Percentiles rank a stretch among this genome's conserved stretches.
Evolutionary conservation across 1,140 invertebrate genomes (phyloP).

Genomic region (Manduca sexta): DNA sequence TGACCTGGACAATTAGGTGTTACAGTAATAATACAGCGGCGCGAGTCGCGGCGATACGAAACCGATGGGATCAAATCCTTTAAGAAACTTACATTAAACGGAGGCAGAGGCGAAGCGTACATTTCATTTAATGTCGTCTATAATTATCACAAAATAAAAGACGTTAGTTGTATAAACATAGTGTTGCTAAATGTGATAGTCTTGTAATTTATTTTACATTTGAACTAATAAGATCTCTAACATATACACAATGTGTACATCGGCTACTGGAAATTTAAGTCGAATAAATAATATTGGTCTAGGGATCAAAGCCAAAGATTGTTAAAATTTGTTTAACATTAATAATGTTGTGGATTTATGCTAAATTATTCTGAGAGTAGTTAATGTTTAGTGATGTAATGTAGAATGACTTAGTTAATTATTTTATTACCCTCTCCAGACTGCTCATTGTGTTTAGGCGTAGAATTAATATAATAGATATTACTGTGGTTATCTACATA

Average conservation of each 20-base stretch:
- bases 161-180: constrained; percentile 68
- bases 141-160: constrained; percentile 57
- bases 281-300: constrained; percentile 70
- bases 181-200: constrained; percentile 71
- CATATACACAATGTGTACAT: constrained; percentile 53
- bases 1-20: constrained; percentile 62
- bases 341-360: constrained; percentile 72
- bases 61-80: constrained; percentile 75
- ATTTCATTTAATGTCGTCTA: constrained; percentile 54
- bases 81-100: constrained; percentile 71
- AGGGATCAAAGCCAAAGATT: constrained; percentile 80
- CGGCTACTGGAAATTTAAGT: constrained; percentile 57
- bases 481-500: constrained; percentile 57
- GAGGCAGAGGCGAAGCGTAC: constrained; percentile 50
- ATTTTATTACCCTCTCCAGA: constrained; percentile 68
- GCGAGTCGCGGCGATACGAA: constrained; percentile 59
- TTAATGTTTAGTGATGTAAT: constrained; percentile 58
- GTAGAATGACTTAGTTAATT: constrained; percentile 48
- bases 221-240: constrained; percentile 51
- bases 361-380: constrained; percentile 70
- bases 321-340: constrained; percentile 77
- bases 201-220: constrained; percentile 66
- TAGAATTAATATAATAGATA: constrained; percentile 57
- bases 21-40: constrained; percentile 55
- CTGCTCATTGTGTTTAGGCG: constrained; percentile 65